A percentile compares a stretch with the other conserved stretches of the same genome.
phyloP scores from a whole-genome alignment of 2,797 vertebrate genomes.

The Sphenodon punctatus region DNA sequence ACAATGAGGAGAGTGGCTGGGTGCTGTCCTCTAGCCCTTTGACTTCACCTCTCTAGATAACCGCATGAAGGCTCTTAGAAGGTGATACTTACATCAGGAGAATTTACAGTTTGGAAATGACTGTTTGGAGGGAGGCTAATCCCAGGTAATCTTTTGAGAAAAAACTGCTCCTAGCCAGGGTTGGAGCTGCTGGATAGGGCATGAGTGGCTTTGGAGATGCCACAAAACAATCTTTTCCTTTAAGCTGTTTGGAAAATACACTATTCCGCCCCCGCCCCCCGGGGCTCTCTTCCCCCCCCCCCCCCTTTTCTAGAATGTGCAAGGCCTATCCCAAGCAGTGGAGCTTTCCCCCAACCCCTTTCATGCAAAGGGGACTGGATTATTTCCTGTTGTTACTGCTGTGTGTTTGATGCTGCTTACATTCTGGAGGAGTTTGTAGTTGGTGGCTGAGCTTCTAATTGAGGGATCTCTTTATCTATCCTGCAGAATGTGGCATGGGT shows the following conservation, averaged over 20 bases:
- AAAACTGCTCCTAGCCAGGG: neutral
- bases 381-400: conserved; percentile 20
- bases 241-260: neutral
- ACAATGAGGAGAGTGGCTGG: too few relatives aligned
- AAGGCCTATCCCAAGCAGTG: neutral
- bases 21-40: neutral
- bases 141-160: neutral
- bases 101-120: neutral
- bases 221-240: too few relatives aligned
- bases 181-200: neutral
- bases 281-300: too few relatives aligned
- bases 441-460: neutral
- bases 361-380: neutral
- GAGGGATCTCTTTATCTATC: conserved; percentile 15
- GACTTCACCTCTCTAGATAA: neutral
- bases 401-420: neutral
- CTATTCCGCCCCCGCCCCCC: too few relatives aligned
- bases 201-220: neutral
- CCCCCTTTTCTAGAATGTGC: neutral
- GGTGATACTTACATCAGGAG: neutral
- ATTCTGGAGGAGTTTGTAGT: neutral
- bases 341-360: neutral
- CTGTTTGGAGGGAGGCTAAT: neutral
- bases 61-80: neutral
- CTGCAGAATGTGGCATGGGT: neutral